Base-by-base conservation (phyloP, 1,140 invertebrate species). In the Drosophila nikananu region DNA sequence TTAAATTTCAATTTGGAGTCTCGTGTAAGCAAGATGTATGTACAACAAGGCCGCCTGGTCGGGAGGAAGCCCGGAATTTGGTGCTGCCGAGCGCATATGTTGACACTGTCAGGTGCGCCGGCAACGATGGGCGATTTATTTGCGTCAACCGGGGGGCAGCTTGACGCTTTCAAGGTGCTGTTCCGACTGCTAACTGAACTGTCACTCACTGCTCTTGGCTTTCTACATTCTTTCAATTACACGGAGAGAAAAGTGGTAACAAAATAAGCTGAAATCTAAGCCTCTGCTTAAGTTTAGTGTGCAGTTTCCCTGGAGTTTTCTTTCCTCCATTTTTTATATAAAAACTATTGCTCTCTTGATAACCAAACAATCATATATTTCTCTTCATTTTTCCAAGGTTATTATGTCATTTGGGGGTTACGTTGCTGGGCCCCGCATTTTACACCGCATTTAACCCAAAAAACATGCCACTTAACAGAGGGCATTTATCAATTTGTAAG, bases 1-100 rank as follows among this genome's bases (percentile, higher is more conserved):
- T 89, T 89, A 89, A 89, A 89, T 89, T 89, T 89, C 84, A 89
- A 89, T 89, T 89, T 89, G 86, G 86, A 65, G 67, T 46, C 87
- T 46, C 87, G 63, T 83, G 84, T 89, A 87, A 89, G 84, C 80
- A 83, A 87, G 80, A 89, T 78, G 73, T 81, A 81, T 83, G 77
- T 72, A 80, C 83, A 70, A 60, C 83, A 66, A 60, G 64, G 64
- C 73, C 72, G n/a, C n/a, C n/a, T n/a, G 25, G 23, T 35, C 44
- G 25, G 32, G 12, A 12, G 27, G 32, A 32, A 30, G 37, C 30
- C 1, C 9, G 35, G 49, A 55, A 54, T 48, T 61, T 52, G 30
- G 54, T 35, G 23, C 72, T 75, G 62, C 64, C 49, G 62, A 60
- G 61, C 67, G 61, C 67, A 80, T 83, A 86, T 77, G 83, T 66